phyloP scores from a whole-genome alignment of 2,113 vertebrate genomes.

The Pica pica region DNA sequence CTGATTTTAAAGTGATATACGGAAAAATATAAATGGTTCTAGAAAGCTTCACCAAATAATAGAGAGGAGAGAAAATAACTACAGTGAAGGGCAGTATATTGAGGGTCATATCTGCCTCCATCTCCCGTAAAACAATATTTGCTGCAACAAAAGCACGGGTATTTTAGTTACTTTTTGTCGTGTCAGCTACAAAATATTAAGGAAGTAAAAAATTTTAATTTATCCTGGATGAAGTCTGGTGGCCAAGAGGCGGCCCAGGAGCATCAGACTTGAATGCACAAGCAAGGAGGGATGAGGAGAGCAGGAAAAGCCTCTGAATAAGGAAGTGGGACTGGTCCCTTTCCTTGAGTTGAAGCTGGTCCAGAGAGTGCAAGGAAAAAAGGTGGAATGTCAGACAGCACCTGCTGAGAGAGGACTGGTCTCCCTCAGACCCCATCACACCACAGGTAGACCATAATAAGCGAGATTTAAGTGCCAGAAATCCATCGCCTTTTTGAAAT shows the following conservation, averaged over 20 bases:
- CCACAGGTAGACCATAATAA: neutral
- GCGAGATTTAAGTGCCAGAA: neutral
- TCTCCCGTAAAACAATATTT: constrained; percentile 39
- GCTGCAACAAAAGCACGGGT: neutral
- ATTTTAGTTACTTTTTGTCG: neutral
- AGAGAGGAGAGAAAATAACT: neutral
- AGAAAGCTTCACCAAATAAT: constrained; percentile 3
- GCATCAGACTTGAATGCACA: neutral
- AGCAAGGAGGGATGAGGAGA: neutral
- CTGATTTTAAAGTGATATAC: constrained; percentile 47
- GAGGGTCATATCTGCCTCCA: constrained; percentile 20
- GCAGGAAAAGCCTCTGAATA: neutral
- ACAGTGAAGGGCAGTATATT: neutral
- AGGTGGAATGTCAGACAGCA: neutral
- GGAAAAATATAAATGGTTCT: constrained; percentile 12
- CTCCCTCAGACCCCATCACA: neutral
- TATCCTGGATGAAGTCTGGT: neutral
- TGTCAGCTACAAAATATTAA: neutral
- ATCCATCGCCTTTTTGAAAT: neutral
- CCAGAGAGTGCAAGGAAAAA: neutral
- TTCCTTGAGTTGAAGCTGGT: neutral
- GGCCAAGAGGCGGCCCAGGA: neutral
- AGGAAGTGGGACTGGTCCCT: neutral
- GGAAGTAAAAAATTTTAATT: neutral
- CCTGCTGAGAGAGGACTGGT: neutral